A percentile compares a stretch with the other conserved stretches of the same genome.
Evolutionary conservation across 2,113 vertebrate genomes (phyloP).

Genomic region (Albula goreensis): DNA sequence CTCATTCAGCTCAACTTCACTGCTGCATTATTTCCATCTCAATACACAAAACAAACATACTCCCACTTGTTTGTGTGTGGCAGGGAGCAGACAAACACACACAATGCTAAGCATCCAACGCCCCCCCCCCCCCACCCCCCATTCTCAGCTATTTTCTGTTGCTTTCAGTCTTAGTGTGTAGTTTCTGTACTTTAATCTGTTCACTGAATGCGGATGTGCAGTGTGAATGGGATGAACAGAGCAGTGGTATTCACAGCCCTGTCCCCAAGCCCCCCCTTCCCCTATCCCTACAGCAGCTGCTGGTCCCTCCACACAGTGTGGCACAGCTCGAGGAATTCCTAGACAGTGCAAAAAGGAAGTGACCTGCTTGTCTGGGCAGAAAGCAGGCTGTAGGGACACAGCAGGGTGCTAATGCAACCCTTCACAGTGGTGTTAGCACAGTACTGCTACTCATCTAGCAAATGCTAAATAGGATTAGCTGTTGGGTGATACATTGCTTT

Average conservation of each 20-base stretch:
- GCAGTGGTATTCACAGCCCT: conserved; percentile 32
- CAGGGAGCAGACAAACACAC: too few relatives aligned
- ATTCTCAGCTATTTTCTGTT: conserved; percentile 23
- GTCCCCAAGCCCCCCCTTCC: conserved; percentile 28
- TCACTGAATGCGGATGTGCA: conserved; percentile 39
- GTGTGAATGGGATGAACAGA: conserved; percentile 56
- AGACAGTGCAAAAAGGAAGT: conserved; percentile 59
- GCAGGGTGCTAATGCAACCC: conserved; percentile 50
- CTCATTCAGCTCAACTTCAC: not conserved
- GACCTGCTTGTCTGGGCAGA: conserved; percentile 62
- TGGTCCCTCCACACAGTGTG: conserved; percentile 48
- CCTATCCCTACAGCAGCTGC: conserved; percentile 64
- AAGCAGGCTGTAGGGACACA: conserved; percentile 62
- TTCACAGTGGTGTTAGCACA: not conserved
- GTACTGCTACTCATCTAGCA: not conserved
- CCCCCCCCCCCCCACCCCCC: not conserved
- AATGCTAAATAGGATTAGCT: not conserved
- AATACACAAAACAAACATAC: conserved; percentile 10
- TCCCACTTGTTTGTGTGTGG: not conserved
- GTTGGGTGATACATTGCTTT: not conserved
- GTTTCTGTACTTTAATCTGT: conserved; percentile 56
- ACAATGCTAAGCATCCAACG: too few relatives aligned
- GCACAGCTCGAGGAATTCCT: conserved; percentile 3
- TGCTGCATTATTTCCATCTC: not conserved
- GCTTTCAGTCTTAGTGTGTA: conserved; percentile 58